phyloP scores from a whole-genome alignment of 2,888 invertebrate species.

The Chelonus formosanus region DNA sequence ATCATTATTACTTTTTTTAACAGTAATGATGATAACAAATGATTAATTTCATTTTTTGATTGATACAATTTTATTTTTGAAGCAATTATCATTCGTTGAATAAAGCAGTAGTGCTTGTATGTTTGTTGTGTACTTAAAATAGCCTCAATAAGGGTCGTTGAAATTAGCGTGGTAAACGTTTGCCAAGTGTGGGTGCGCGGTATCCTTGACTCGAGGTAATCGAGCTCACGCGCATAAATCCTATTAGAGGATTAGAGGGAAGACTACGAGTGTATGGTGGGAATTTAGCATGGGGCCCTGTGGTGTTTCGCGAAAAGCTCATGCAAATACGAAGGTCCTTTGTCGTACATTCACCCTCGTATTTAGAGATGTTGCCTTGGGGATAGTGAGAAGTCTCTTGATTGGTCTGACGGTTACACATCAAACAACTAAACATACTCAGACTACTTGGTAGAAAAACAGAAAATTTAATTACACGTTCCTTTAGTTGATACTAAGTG shows the following conservation, averaged over 20 bases:
- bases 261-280: slow-evolving; percentile 42
- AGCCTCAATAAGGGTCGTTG: slow-evolving; percentile 35
- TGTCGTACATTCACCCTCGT: slow-evolving; percentile 1
- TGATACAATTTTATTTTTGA: not conserved
- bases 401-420: no score
- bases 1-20: no score
- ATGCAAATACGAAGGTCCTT: slow-evolving; percentile 17
- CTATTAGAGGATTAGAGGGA: slow-evolving; percentile 63
- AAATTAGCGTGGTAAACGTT: slow-evolving; percentile 41
- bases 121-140: not conserved
- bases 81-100: slow-evolving; percentile 5
- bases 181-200: slow-evolving; percentile 44
- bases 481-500: not conserved
- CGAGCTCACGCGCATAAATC: slow-evolving; percentile 64
- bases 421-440: no score
- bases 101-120: not conserved
- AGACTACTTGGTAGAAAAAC: no score
- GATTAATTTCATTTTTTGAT: no score
- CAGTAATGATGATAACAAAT: no score
- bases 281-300: slow-evolving; percentile 15
- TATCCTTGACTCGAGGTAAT: slow-evolving; percentile 62
- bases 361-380: slow-evolving; percentile 1
- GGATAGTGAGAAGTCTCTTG: not conserved
- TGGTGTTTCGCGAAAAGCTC: slow-evolving; percentile 14
- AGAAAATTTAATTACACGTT: not conserved